Evolutionary conservation across 2,888 invertebrate species (phyloP).

Genomic region (Molanna angustata): DNA sequence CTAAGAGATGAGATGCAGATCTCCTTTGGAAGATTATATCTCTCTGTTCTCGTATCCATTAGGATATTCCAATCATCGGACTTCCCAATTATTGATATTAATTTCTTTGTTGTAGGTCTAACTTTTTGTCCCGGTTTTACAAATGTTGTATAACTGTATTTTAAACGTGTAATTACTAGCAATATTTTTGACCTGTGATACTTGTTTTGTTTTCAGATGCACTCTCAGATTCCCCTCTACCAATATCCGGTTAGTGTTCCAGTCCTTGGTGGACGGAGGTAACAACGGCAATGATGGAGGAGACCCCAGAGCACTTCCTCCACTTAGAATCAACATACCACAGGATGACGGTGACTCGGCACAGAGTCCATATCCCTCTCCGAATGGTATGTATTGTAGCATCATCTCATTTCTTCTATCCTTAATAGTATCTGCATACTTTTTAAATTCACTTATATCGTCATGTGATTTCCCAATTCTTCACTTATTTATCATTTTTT

Average conservation of each 20-base stretch:
- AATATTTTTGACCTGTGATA: too few relatives aligned
- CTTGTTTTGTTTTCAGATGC: slow-evolving; percentile 66
- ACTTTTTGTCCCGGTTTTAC: too few relatives aligned
- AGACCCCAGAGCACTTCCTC: slow-evolving; percentile 58
- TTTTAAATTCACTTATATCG: too few relatives aligned
- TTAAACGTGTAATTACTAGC: too few relatives aligned
- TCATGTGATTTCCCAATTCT: too few relatives aligned
- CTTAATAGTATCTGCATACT: neutral
- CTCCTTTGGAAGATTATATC: too few relatives aligned
- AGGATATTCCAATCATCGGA: too few relatives aligned
- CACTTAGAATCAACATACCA: slow-evolving; percentile 83
- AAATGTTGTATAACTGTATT: too few relatives aligned
- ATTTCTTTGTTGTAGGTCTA: too few relatives aligned
- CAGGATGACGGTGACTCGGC: slow-evolving; percentile 60
- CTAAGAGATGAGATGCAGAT: too few relatives aligned
- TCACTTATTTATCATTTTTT: too few relatives aligned
- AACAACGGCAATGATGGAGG: slow-evolving; percentile 57
- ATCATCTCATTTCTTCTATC: neutral
- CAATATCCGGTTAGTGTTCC: slow-evolving; percentile 91
- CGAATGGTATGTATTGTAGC: slow-evolving; percentile 65
- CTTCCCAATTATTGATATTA: too few relatives aligned
- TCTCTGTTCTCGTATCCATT: neutral
- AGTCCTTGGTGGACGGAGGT: slow-evolving; percentile 83
- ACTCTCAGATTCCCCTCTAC: slow-evolving; percentile 96
- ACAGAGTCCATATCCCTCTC: slow-evolving; percentile 87